Evolutionary conservation across 1,140 invertebrate species (phyloP).

Genomic region (Drosophila subobscura): DNA sequence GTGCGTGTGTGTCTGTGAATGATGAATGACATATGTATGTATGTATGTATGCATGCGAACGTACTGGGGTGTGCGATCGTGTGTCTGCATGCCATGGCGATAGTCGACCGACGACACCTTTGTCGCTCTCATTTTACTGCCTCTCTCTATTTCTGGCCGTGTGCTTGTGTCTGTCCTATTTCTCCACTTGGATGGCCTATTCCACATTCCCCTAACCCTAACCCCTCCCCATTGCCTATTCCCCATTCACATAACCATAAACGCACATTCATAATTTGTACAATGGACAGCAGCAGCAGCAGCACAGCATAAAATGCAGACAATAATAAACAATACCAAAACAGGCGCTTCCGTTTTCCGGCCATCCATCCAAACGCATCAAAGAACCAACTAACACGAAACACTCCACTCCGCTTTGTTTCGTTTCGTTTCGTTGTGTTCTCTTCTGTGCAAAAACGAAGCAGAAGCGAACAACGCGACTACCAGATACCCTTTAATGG

Average conservation of each 20-base stretch:
- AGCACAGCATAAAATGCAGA: conserved; percentile 48
- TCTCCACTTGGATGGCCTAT: conserved; percentile 6
- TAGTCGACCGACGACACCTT: conserved; percentile 62
- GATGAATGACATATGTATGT: conserved; percentile 41
- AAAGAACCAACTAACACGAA: too few relatives aligned
- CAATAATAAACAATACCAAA: conserved; percentile 66
- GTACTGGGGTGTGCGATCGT: conserved; percentile 37
- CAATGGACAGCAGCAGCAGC: conserved; percentile 24
- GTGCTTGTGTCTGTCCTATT: conserved; percentile 18
- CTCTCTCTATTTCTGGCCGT: conserved; percentile 5
- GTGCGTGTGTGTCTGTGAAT: conserved; percentile 38
- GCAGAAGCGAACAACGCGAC: not conserved
- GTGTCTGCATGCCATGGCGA: conserved; percentile 26
- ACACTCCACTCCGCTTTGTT: too few relatives aligned
- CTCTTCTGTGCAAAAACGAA: conserved; percentile 26
- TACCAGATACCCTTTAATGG: too few relatives aligned
- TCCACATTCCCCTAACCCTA: conserved; percentile 8
- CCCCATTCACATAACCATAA: conserved; percentile 29
- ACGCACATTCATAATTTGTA: conserved; percentile 62
- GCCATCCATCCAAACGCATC: conserved; percentile 29
- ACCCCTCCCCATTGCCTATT: not conserved
- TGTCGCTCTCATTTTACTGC: conserved; percentile 39
- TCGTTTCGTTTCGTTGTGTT: too few relatives aligned
- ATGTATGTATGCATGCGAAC: not conserved
- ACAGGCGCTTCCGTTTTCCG: conserved; percentile 74